phyloP scores from a whole-genome alignment of 2,888 invertebrate species.

The Drosophila subsilvestris region DNA sequence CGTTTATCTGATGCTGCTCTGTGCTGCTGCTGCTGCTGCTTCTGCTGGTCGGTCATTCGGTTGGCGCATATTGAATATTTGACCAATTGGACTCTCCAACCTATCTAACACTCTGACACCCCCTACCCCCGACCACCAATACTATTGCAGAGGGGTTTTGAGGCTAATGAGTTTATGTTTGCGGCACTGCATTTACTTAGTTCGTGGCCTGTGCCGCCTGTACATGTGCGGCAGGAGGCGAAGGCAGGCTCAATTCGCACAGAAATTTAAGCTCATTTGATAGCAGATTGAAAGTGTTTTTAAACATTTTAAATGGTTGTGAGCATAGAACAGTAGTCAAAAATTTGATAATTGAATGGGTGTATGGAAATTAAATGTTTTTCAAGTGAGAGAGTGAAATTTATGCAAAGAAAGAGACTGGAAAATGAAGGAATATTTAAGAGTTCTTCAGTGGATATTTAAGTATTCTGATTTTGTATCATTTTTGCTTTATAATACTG shows the following conservation, averaged over 20 bases:
- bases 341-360: too few relatives aligned
- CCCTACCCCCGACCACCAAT: background rate
- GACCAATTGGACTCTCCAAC: slow-evolving; percentile 25
- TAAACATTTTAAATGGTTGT: background rate
- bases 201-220: background rate
- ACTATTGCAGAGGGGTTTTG: slow-evolving; percentile 44
- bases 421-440: too few relatives aligned
- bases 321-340: too few relatives aligned
- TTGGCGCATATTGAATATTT: slow-evolving; percentile 64
- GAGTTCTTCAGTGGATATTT: too few relatives aligned
- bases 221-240: too few relatives aligned
- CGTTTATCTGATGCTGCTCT: slow-evolving; percentile 50
- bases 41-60: slow-evolving; percentile 4
- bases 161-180: slow-evolving; percentile 69
- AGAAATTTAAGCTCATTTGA: background rate
- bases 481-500: too few relatives aligned
- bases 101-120: slow-evolving; percentile 15
- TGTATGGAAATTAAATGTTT: too few relatives aligned
- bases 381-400: too few relatives aligned
- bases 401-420: too few relatives aligned
- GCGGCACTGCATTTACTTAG: slow-evolving; percentile 46
- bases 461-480: too few relatives aligned
- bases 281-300: background rate
- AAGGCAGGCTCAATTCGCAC: too few relatives aligned
- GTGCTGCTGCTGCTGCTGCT: background rate